Conservation (phyloP, 92 coral and sea anemone genomes). For the Umimayanthus chanpuru region DNA sequence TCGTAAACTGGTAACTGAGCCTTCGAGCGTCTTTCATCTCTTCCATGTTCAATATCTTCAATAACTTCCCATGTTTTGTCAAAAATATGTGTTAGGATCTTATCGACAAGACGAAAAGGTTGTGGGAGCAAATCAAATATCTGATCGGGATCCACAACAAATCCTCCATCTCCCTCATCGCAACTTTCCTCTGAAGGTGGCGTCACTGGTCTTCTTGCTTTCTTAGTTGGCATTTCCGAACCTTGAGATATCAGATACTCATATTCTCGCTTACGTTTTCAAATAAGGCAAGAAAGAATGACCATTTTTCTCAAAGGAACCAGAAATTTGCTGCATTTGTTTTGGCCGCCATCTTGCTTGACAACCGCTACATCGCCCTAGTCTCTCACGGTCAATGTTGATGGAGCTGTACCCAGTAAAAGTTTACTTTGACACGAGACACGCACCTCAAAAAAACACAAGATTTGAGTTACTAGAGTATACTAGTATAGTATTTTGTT, state of each 20-base stretch:
- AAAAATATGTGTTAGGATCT: slow-evolving; percentile 72
- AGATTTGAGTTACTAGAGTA: background rate
- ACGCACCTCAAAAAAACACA: background rate
- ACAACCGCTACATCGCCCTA: slow-evolving; percentile 43
- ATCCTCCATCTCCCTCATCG: slow-evolving; percentile 70
- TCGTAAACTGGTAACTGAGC: slow-evolving; percentile 80
- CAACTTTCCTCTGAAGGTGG: slow-evolving; percentile 75
- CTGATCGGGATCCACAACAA: slow-evolving; percentile 88
- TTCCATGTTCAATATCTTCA: slow-evolving; percentile 72
- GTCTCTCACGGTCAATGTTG: slow-evolving; percentile 27
- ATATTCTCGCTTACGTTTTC: background rate
- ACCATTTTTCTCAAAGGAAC: background rate
- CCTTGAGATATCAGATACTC: background rate
- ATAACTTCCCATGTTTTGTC: slow-evolving; percentile 90
- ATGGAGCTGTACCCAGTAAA: background rate
- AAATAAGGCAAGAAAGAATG: background rate
- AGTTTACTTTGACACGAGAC: background rate
- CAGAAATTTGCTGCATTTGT: slow-evolving; percentile 38
- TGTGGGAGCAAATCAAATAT: slow-evolving; percentile 94
- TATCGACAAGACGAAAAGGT: slow-evolving; percentile 92
- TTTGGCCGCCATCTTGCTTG: slow-evolving; percentile 86
- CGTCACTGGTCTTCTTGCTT: slow-evolving; percentile 54
- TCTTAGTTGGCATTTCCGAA: slow-evolving; percentile 64
- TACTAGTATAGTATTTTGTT: background rate
- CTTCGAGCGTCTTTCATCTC: slow-evolving; percentile 71